phyloP scores from a whole-genome alignment of 2,113 vertebrate genomes.

The Chaetura pelagica region DNA sequence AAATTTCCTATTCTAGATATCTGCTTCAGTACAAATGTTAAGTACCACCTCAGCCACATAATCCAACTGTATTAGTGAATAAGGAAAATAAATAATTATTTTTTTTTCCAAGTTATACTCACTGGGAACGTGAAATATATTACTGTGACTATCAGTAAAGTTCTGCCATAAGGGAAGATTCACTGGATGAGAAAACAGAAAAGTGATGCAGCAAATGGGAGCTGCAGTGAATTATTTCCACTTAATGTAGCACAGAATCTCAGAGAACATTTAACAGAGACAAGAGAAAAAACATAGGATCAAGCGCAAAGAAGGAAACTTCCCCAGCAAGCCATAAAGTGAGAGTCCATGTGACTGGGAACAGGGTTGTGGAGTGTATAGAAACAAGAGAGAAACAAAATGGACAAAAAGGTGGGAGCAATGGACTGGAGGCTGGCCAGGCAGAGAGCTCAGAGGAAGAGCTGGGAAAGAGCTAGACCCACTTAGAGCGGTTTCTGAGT shows the following conservation, averaged over 20 bases:
- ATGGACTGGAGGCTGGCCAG: accelerated
- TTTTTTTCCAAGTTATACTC: not conserved
- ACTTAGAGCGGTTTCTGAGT: not conserved
- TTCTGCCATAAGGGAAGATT: not conserved
- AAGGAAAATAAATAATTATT: not conserved
- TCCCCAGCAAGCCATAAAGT: not conserved
- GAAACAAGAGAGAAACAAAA: not conserved
- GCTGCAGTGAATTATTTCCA: not conserved
- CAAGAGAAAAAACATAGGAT: not conserved
- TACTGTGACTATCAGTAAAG: not conserved
- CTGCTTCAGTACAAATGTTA: not conserved
- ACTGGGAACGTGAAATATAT: not conserved
- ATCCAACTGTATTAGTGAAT: not conserved
- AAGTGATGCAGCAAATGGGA: not conserved
- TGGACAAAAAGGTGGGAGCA: not conserved
- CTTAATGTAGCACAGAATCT: not conserved
- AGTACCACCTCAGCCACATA: not conserved
- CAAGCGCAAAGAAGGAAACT: not conserved
- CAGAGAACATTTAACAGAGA: not conserved
- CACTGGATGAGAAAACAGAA: not conserved
- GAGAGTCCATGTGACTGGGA: not conserved
- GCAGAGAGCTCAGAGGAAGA: not conserved
- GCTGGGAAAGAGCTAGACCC: not conserved
- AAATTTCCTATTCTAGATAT: not conserved
- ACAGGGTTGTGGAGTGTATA: not conserved